phyloP scores from a whole-genome alignment of 2,888 invertebrate genomes.

The Notocelia uddmanniana region DNA sequence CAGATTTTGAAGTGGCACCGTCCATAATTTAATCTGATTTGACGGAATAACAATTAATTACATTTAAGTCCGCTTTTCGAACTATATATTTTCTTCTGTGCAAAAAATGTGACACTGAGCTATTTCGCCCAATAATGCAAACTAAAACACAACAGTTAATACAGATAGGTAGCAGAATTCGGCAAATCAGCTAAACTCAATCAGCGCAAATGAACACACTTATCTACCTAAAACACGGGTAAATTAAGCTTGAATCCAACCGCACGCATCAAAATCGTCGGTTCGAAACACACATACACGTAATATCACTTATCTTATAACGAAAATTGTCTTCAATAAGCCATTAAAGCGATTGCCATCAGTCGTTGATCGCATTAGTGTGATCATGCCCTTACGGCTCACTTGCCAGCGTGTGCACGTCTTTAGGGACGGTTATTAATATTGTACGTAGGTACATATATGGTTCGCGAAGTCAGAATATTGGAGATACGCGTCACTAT shows the following conservation, averaged over 20 bases:
- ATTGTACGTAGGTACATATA: background rate
- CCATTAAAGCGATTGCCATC: conserved; percentile 55
- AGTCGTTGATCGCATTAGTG: conserved; percentile 57
- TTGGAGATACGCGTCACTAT: background rate
- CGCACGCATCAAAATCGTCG: conserved; percentile 34
- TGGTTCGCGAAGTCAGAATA: background rate
- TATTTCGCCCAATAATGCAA: background rate
- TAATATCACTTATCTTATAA: conserved; percentile 43
- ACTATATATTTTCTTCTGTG: background rate
- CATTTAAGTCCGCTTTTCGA: no score
- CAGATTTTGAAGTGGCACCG: no score
- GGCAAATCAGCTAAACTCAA: conserved; percentile 12
- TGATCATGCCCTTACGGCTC: conserved; percentile 51
- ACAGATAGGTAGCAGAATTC: background rate
- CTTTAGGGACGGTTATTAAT: conserved; percentile 35
- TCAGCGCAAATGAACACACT: conserved; percentile 28
- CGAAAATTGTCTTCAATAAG: conserved; percentile 50
- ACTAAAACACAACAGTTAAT: background rate
- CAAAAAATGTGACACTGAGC: background rate
- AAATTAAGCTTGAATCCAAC: conserved; percentile 25
- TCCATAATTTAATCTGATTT: no score
- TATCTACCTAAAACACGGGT: conserved; percentile 26
- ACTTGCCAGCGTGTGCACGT: conserved; percentile 45
- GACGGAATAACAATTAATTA: no score
- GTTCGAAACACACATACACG: conserved; percentile 11